Percentiles rank a stretch among this genome's conserved stretches.
phyloP scores from a whole-genome alignment of 2,113 vertebrate genomes.

The Phaetusa simplex region DNA sequence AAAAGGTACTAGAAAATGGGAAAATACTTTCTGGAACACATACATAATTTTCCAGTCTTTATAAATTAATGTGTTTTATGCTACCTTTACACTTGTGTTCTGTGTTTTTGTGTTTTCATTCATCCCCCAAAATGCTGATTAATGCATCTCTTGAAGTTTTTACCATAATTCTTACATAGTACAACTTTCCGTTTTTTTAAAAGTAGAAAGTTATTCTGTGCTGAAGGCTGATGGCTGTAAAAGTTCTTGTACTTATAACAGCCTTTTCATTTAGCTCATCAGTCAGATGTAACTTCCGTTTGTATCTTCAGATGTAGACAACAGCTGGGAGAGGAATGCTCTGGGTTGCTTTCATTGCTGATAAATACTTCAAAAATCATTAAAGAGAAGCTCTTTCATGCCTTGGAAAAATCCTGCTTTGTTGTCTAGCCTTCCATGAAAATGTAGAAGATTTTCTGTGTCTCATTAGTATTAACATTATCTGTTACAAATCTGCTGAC shows the following conservation, averaged over 20 bases:
- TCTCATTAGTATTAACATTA: neutral
- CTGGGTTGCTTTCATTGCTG: neutral
- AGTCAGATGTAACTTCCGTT: neutral
- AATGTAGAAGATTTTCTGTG: neutral
- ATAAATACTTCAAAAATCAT: slow-evolving; percentile 28
- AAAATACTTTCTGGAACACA: neutral
- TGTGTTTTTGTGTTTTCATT: neutral
- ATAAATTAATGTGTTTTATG: neutral
- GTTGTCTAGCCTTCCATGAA: neutral
- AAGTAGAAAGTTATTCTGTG: neutral
- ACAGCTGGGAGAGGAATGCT: neutral
- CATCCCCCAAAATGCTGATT: neutral
- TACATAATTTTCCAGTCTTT: neutral
- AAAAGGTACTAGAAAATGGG: neutral
- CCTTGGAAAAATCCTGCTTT: neutral
- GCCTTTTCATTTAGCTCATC: neutral
- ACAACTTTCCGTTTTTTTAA: neutral
- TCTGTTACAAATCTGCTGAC: neutral
- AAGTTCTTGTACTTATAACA: neutral
- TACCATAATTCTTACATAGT: neutral
- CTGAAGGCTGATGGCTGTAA: neutral
- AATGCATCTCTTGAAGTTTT: neutral
- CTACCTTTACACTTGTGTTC: neutral
- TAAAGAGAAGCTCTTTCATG: neutral
- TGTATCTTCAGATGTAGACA: slow-evolving; percentile 2